phyloP scores from a whole-genome alignment of 1,140 invertebrate genomes.

The Condylostylus longicornis region DNA sequence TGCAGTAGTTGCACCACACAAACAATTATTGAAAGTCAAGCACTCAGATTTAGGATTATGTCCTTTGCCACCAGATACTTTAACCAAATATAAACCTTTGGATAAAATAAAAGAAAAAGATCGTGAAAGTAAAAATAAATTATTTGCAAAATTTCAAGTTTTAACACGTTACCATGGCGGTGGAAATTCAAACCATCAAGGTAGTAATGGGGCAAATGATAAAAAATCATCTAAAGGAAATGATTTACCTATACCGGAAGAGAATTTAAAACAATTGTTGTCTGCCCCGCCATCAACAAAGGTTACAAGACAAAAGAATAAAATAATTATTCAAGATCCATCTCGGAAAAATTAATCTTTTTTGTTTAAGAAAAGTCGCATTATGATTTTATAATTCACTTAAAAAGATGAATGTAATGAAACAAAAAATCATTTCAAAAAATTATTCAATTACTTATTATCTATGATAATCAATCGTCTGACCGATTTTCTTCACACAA shows the following conservation, averaged over 20 bases:
- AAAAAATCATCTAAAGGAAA: background rate
- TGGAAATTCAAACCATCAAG: background rate
- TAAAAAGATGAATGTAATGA: no score
- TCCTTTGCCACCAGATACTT: constrained; percentile 10
- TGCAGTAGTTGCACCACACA: background rate
- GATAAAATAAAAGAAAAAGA: constrained; percentile 30
- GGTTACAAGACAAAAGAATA: constrained; percentile 59
- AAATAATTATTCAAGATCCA: constrained; percentile 54
- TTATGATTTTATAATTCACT: no score
- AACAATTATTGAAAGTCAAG: constrained; percentile 7
- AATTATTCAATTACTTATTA: no score
- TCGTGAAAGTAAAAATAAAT: constrained; percentile 22
- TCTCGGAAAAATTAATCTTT: constrained; percentile 23
- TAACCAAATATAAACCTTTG: constrained; percentile 15
- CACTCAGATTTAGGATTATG: constrained; percentile 11
- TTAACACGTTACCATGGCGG: constrained; percentile 19
- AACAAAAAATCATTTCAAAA: no score
- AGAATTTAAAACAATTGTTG: constrained; percentile 43
- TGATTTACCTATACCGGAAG: constrained; percentile 36
- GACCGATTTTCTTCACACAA: no score
- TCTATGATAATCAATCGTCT: no score
- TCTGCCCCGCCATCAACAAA: constrained; percentile 46
- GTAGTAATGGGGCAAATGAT: background rate
- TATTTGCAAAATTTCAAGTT: constrained; percentile 30
- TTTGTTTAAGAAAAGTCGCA: no score